Percentiles rank a stretch among this genome's conserved stretches.
Evolutionary conservation across 23 tunicate genomes (phyloP).

Genomic region (Botrylloides violaceus): DNA sequence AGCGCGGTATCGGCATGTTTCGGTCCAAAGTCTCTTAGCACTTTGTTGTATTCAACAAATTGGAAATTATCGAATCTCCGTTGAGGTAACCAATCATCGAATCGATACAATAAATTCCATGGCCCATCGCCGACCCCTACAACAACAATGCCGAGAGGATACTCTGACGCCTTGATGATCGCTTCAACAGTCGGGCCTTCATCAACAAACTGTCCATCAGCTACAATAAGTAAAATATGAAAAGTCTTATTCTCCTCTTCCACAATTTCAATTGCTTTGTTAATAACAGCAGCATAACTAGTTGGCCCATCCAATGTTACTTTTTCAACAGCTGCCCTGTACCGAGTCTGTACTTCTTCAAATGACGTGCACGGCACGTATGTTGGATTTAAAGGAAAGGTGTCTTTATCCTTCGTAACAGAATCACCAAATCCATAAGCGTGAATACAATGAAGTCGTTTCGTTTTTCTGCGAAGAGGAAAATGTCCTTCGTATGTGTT

Average conservation of each 20-base stretch:
- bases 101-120: slow-evolving; percentile 62
- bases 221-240: slow-evolving; percentile 67
- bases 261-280: slow-evolving; percentile 82
- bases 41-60: slow-evolving; percentile 75
- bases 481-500: background rate
- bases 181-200: slow-evolving; percentile 75
- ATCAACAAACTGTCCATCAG: slow-evolving; percentile 92
- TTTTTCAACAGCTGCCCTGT: slow-evolving; percentile 29
- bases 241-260: slow-evolving; percentile 41
- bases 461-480: background rate
- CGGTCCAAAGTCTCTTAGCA: slow-evolving; percentile 11
- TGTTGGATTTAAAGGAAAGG: slow-evolving; percentile 41
- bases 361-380: slow-evolving; percentile 55
- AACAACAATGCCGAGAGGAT: slow-evolving; percentile 85
- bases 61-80: slow-evolving; percentile 90
- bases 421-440: slow-evolving; percentile 84
- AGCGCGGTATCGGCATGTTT: slow-evolving; percentile 50
- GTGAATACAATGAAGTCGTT: slow-evolving; percentile 31
- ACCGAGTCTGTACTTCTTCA: slow-evolving; percentile 36
- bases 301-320: slow-evolving; percentile 78
- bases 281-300: slow-evolving; percentile 79
- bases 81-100: slow-evolving; percentile 92
- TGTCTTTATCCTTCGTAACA: slow-evolving; percentile 51
- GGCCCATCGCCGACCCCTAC: slow-evolving; percentile 98
- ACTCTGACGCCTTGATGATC: slow-evolving; percentile 65